Base-by-base conservation (phyloP, 2,113 vertebrate species). In the Dascyllus trimaculatus region DNA sequence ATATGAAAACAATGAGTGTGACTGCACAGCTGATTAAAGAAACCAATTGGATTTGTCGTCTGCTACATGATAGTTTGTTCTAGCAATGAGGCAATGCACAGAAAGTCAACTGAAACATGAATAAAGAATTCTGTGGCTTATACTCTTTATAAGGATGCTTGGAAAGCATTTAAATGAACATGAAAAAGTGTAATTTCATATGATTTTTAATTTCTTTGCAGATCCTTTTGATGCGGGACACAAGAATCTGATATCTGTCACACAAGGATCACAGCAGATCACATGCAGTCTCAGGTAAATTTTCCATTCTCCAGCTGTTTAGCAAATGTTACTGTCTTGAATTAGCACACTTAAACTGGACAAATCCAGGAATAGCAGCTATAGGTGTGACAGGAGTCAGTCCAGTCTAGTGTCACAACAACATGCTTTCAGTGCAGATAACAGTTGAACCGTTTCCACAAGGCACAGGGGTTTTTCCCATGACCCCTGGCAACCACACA, bases 211-310 rank as follows among this genome's bases (percentile, higher is more conserved):
- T 35, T 59, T 90, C 43, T 85, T 71, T 68, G 53, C 84, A 86
- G 83, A 71, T 65, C 29, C 59, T 40, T 86, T 74, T 75, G 67
- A 89, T 77, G 75, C 76, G 70, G 76, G 40, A 22, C 21, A 25
- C 6, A 62, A 58, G 38, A 70, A 54, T 48, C 72, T 86, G 46
- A 84, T 15, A 57, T 69, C 80, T 52, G 48, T 57, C 35, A 64
- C 59, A 61, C 57, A 78, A 86, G 69, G 79, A 88, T 73, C 38
- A 53, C 25, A 78, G 74, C 87, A 73, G 90, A 93, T 84, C 92
- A 87, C 91, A 95, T 95, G 95, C 93, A 95, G 91, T 89, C 94
- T 72, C 93, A 95, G 94, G 95, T 95, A 93, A 76, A 69, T 4
- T 19, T 3, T 15, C 21, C 9, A 13, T 72, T 70, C 75, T 4